phyloP scores from a whole-genome alignment of 2,888 invertebrate genomes.

The Zele albiditarsus region DNA sequence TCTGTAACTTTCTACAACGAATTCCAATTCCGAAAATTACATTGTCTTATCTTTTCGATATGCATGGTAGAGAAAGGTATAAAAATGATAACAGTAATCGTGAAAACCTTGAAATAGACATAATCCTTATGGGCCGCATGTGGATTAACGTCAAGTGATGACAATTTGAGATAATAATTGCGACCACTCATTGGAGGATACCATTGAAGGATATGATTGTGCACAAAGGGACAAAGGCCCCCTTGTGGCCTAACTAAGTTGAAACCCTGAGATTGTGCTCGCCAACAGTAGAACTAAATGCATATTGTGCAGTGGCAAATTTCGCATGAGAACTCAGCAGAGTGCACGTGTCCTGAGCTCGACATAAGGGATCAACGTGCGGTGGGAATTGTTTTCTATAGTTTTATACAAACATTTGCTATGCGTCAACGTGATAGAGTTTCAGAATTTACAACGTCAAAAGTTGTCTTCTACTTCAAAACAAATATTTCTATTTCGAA shows the following conservation, averaged over 20 bases:
- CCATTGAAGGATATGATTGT: neutral
- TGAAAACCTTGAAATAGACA: no score
- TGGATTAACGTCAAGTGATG: neutral
- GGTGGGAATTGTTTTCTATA: no score
- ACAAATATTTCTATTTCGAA: neutral
- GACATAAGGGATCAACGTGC: neutral
- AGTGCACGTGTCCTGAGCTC: neutral
- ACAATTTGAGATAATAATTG: neutral
- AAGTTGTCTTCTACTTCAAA: neutral
- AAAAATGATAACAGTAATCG: no score
- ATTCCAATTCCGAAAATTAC: no score
- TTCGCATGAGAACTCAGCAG: slow-evolving; percentile 11
- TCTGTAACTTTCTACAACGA: neutral
- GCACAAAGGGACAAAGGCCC: neutral
- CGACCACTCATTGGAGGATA: neutral
- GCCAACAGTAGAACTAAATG: slow-evolving; percentile 6
- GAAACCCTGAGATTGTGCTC: neutral
- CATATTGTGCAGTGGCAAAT: neutral
- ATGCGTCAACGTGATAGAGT: no score
- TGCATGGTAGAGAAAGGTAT: no score
- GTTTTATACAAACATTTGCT: neutral
- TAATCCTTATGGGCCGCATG: no score
- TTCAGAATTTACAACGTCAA: neutral
- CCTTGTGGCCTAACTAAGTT: slow-evolving; percentile 7
- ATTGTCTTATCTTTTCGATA: no score